Evolutionary conservation across 2,113 vertebrate genomes (phyloP).

Genomic region (Castor canadensis): DNA sequence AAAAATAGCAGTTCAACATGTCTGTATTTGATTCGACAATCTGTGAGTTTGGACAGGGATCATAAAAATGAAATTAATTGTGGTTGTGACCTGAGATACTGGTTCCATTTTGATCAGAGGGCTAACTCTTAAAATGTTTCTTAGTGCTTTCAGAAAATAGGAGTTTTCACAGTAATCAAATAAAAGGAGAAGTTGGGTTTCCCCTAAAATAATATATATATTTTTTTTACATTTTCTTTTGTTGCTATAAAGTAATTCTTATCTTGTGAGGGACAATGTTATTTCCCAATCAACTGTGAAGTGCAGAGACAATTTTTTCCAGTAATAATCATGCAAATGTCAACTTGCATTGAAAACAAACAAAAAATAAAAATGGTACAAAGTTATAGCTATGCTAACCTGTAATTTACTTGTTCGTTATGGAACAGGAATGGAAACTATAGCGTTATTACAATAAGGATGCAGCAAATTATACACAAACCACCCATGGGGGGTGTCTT

Average conservation of each 20-base stretch:
- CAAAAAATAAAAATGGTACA: neutral
- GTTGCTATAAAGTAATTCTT: neutral
- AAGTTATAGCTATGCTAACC: neutral
- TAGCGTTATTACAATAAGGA: neutral
- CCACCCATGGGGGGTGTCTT: neutral
- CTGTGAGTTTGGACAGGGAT: neutral
- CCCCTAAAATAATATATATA: neutral
- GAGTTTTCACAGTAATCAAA: neutral
- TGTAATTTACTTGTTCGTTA: neutral
- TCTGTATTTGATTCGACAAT: constrained; percentile 4
- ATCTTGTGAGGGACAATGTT: neutral
- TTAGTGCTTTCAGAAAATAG: constrained; percentile 13
- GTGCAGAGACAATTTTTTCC: neutral
- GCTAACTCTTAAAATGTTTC: neutral
- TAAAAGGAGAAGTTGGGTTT: constrained; percentile 53
- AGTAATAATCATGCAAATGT: neutral
- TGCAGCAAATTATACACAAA: neutral
- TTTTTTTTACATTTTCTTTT: neutral
- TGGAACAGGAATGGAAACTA: neutral
- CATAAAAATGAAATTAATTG: neutral
- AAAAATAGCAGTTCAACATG: constrained; percentile 7
- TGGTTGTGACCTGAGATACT: neutral
- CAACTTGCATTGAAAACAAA: neutral
- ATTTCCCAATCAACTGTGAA: neutral
- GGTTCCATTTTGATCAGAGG: neutral